A percentile compares a stretch with the other conserved stretches of the same genome.
Conservation (phyloP, 2,113 vertebrate species). For the Paradoxurus hermaphroditus region DNA sequence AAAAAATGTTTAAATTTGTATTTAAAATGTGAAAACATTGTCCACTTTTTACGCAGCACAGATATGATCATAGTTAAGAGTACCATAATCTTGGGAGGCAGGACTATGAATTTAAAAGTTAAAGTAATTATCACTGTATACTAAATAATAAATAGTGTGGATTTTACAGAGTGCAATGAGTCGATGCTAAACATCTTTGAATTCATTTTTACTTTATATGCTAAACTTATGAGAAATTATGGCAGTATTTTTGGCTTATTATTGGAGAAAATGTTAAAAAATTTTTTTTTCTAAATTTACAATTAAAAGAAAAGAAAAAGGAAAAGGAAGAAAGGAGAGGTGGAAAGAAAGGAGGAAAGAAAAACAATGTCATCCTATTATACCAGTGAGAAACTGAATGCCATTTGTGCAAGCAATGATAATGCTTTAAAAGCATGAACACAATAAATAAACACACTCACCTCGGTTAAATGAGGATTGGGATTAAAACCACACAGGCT, state of each 20-base stretch:
- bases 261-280: background rate
- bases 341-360: background rate
- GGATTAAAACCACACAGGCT: constrained; percentile 98
- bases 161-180: background rate
- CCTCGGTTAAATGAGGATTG: constrained; percentile 89
- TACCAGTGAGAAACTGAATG: background rate
- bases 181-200: background rate
- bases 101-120: background rate
- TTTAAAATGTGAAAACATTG: background rate
- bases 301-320: background rate
- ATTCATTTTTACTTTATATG: background rate
- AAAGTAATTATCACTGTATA: background rate
- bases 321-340: background rate
- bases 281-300: background rate
- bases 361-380: background rate
- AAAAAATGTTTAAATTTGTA: background rate
- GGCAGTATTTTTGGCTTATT: background rate
- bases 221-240: background rate
- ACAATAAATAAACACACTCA: constrained; percentile 81
- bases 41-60: background rate
- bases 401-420: background rate
- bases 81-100: background rate
- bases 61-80: background rate
- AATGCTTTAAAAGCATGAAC: background rate
- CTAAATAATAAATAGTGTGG: background rate